Evolutionary conservation across 2,113 vertebrate genomes (phyloP), one percentile per base, ranked within the genome.

Genomic region (Microcebus tavaratra): DNA sequence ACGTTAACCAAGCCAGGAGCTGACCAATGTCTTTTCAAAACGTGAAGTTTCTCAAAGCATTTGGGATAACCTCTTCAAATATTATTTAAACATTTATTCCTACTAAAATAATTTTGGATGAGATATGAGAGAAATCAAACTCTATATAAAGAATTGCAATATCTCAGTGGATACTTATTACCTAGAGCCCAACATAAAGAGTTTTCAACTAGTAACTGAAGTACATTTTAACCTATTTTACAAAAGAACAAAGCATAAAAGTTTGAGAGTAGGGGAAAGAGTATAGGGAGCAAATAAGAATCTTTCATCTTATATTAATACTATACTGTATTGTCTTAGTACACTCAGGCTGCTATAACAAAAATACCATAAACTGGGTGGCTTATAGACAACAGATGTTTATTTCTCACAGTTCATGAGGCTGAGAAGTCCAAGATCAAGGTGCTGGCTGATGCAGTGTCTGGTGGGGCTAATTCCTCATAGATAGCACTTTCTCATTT

Each of bases 61-160:
- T 94, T 6, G 34, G 53, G 15, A n/a, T 63, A 95, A 63, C 2
- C 13, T 63, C 86, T 89, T 57, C 6, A 93, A 82, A 91, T 79
- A 83, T 65, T 70, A 42, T 81, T 90, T 91, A 87, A 61, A 72
- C 68, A 45, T 67, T 82, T 78, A 59, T 90, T 80, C 31, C 25
- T 50, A n/a, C 18, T 81, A 73, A 90, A 81, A 29, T 57, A 59
- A 72, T 36, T 67, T 76, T 65, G 18, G 91, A 88, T 72, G 23
- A 67, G 12, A 95, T 0, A 3, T 53, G 27, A 90, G 31, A 96
- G 27, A 20, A 75, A 65, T 53, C 7, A 68, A 55, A 86, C 10
- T 61, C 34, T 11, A 14, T 23, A 23, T 23, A 23, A 65, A 95
- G 27, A 48, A 5, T 0, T 45, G 17, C 20, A 48, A 21, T 89